Percentiles rank a stretch among this genome's conserved stretches.
Conservation (phyloP, 2,888 invertebrate genomes). For the Nudaria mundana region DNA sequence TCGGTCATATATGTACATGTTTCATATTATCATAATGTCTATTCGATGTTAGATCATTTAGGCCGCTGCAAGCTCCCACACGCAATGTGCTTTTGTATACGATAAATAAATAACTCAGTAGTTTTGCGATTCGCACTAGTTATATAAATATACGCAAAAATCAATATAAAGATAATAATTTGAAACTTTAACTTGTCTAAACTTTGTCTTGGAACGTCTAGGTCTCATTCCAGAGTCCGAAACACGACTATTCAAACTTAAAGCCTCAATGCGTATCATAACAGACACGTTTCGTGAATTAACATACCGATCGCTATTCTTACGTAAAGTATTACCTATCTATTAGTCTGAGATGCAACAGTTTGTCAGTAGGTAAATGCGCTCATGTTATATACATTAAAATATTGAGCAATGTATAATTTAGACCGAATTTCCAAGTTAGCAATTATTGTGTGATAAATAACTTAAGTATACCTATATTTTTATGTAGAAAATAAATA, state of each 20-base stretch:
- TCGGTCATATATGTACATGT: constrained; percentile 13
- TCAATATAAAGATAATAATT: constrained; percentile 19
- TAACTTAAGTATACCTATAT: constrained; percentile 8
- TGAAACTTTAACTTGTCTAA: too few species aligned
- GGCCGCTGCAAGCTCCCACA: constrained; percentile 38
- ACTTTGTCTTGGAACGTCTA: too few species aligned
- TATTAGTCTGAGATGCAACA: too few species aligned
- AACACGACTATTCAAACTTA: too few species aligned
- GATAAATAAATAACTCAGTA: constrained; percentile 28
- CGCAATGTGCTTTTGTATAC: constrained; percentile 37
- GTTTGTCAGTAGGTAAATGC: too few species aligned
- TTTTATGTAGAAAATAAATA: constrained; percentile 11
- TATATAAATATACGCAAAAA: constrained; percentile 25
- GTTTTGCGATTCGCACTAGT: constrained; percentile 19
- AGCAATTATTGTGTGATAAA: constrained; percentile 19
- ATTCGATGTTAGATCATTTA: constrained; percentile 28
- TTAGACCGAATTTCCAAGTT: constrained; percentile 4
- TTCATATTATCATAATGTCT: constrained; percentile 22
- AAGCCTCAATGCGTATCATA: too few species aligned
- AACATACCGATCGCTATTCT: too few species aligned
- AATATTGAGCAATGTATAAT: too few species aligned
- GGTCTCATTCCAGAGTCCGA: too few species aligned
- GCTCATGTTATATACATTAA: too few species aligned
- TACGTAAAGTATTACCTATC: too few species aligned
- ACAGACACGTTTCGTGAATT: too few species aligned